Percentiles rank a stretch among this genome's conserved stretches.
phyloP scores from a whole-genome alignment of 2,797 vertebrate species.

The Myiothlypis chrysogaster region DNA sequence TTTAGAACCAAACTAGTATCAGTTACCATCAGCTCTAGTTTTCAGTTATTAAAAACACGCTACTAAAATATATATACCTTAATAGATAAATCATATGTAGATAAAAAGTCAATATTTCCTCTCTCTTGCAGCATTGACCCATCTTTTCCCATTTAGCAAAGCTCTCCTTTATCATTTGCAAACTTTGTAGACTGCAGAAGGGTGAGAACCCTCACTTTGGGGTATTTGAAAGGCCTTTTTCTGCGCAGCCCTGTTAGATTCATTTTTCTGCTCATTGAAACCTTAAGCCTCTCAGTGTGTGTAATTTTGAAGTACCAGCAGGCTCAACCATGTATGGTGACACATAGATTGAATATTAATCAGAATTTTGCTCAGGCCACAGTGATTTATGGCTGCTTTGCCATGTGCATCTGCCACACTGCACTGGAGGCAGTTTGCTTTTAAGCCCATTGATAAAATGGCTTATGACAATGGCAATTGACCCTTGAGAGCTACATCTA shows the following conservation, averaged over 20 bases:
- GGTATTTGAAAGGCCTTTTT: background rate
- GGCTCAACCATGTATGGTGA: background rate
- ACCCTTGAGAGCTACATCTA: background rate
- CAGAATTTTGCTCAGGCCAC: background rate
- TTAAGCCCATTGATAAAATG: background rate
- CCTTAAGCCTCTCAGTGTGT: background rate
- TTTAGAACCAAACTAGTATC: background rate
- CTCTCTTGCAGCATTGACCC: background rate
- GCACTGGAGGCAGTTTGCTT: background rate
- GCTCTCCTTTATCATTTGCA: background rate
- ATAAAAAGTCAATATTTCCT: background rate
- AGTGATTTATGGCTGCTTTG: background rate
- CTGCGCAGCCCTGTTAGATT: background rate
- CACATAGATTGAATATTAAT: constrained; percentile 22
- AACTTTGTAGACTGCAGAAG: background rate
- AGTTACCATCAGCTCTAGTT: background rate
- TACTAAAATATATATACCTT: background rate
- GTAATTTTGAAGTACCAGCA: background rate
- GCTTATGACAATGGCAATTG: background rate
- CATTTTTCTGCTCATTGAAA: background rate
- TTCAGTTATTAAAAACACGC: background rate
- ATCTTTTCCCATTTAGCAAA: background rate
- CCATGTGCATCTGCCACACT: background rate
- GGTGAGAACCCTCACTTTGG: background rate
- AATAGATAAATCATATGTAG: background rate